Evolutionary conservation across 2,113 vertebrate genomes (phyloP).

Genomic region (Gila orcuttii): DNA sequence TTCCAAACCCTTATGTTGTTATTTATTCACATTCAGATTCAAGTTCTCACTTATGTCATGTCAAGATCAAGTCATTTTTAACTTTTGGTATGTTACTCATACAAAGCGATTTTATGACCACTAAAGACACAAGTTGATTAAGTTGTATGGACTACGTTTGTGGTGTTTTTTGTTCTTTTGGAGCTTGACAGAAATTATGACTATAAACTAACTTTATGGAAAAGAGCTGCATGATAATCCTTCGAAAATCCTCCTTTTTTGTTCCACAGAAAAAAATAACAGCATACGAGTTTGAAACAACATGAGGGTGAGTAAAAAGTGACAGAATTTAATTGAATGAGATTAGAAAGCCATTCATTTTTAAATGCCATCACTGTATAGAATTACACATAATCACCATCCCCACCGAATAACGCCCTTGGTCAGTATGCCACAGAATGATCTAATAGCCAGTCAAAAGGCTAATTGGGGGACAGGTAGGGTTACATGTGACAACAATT

Average conservation of each 20-base stretch:
- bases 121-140: neutral
- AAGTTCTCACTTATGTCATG: neutral
- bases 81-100: neutral
- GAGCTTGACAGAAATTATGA: neutral
- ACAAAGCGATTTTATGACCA: neutral
- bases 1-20: neutral
- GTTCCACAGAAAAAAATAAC: neutral
- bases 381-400: slow-evolving; percentile 75
- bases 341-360: slow-evolving; percentile 32
- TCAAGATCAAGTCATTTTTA: neutral
- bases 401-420: slow-evolving; percentile 62
- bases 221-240: neutral
- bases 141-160: neutral
- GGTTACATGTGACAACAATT: slow-evolving; percentile 85
- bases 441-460: slow-evolving; percentile 76
- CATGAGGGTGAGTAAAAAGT: neutral
- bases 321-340: neutral
- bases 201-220: neutral
- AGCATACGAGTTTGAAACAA: neutral
- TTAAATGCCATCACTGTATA: slow-evolving; percentile 63
- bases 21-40: neutral
- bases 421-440: slow-evolving; percentile 67
- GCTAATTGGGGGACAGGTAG: slow-evolving; percentile 82
- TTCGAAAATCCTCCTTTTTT: neutral
- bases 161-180: neutral